These are phyloP conservation scores for Eristalis intricaria DNA, from an alignment of 2,888 invertebrate genomes.

Conservation along the genomic window DNA sequence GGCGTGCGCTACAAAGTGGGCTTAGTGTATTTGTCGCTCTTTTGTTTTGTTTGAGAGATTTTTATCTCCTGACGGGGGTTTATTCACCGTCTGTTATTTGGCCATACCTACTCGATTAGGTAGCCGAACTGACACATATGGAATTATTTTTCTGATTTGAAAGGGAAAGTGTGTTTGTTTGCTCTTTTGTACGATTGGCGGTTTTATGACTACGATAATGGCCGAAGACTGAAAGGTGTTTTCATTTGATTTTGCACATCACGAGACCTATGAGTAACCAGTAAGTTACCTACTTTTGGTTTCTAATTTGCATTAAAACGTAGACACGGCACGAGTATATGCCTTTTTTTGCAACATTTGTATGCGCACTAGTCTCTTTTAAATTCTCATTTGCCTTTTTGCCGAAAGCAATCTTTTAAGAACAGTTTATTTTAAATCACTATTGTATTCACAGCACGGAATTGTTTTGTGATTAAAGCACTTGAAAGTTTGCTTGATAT, in stretches of 20 bases:
- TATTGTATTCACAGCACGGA: neutral
- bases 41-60: conserved; percentile 51
- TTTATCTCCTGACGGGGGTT: conserved; percentile 53
- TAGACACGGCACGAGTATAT: neutral
- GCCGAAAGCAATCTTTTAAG: neutral
- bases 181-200: conserved; percentile 25
- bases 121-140: conserved; percentile 50
- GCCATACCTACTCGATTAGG: conserved; percentile 24
- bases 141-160: conserved; percentile 25
- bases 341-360: neutral
- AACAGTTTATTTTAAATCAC: neutral
- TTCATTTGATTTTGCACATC: neutral
- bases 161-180: conserved; percentile 57
- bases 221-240: neutral
- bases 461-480: neutral
- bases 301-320: neutral
- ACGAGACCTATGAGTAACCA: neutral
- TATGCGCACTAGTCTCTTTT: neutral
- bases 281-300: neutral
- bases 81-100: conserved; percentile 54
- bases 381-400: neutral
- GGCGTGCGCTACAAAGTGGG: conserved; percentile 54
- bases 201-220: conserved; percentile 14
- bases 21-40: conserved; percentile 55
- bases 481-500: neutral